Percentiles rank a stretch among this genome's conserved stretches.
Conservation (phyloP, 2,113 vertebrate species). For the Paralichthys olivaceus region DNA sequence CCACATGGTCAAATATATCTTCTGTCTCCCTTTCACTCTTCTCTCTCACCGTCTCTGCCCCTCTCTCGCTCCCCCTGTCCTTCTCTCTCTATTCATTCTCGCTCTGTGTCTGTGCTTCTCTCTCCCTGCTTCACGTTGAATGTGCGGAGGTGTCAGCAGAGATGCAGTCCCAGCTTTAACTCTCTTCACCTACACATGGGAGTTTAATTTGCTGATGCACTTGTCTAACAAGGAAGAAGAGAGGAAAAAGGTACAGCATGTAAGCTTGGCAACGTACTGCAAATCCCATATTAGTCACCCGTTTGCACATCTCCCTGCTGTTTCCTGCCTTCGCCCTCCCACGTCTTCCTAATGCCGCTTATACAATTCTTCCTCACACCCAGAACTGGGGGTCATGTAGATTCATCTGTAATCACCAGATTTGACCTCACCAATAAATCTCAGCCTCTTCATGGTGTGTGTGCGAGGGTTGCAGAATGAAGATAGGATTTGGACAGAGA, state of each 20-base stretch:
- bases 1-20: constrained; percentile 73
- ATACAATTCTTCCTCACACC: constrained; percentile 17
- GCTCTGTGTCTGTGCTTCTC: constrained; percentile 51
- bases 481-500: constrained; percentile 26
- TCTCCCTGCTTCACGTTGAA: constrained; percentile 57
- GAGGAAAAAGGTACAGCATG: constrained; percentile 35
- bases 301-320: constrained; percentile 47
- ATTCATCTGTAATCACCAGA: constrained; percentile 26
- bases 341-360: constrained; percentile 32
- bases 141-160: constrained; percentile 75
- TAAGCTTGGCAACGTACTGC: constrained; percentile 21
- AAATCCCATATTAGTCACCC: constrained; percentile 49
- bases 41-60: constrained; percentile 56
- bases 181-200: constrained; percentile 66
- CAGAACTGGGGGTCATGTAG: constrained; percentile 16
- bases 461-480: constrained; percentile 12
- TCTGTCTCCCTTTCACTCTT: constrained; percentile 57
- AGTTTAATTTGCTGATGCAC: constrained; percentile 55
- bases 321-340: constrained; percentile 31
- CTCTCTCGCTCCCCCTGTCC: constrained; percentile 52
- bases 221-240: constrained; percentile 52
- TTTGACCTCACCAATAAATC: neutral
- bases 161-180: constrained; percentile 65
- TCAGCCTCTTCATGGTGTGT: neutral
- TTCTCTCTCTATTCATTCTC: constrained; percentile 51